Evolutionary conservation across 2,113 vertebrate species (phyloP).

Genomic region (Nycticebus coucang): DNA sequence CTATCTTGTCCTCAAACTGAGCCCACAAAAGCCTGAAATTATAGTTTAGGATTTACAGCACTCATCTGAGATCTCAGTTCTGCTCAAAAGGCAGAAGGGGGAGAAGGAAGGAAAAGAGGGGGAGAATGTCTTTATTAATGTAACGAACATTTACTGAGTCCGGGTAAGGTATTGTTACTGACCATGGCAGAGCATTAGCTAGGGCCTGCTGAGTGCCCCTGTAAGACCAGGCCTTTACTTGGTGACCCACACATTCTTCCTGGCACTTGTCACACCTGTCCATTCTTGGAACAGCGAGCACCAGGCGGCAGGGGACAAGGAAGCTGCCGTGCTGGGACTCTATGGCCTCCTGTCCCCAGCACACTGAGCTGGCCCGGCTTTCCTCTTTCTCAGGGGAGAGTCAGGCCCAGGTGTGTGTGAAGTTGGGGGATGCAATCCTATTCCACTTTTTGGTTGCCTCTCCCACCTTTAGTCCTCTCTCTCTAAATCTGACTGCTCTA

Average conservation of each 20-base stretch:
- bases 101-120: not conserved
- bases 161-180: not conserved
- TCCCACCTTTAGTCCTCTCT: no score
- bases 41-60: not conserved
- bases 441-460: not conserved
- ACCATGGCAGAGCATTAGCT: not conserved
- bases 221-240: not conserved
- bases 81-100: not conserved
- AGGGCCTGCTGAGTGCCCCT: not conserved
- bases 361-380: no score
- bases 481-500: no score
- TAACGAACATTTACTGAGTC: not conserved
- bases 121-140: not conserved
- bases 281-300: not conserved
- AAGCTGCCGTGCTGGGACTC: not conserved
- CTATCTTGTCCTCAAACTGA: not conserved
- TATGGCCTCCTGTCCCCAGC: no score
- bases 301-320: not conserved
- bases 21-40: not conserved
- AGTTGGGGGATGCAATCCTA: not conserved
- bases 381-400: not conserved
- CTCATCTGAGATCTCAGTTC: not conserved
- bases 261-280: not conserved
- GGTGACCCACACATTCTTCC: not conserved
- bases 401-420: not conserved